Conservation (phyloP, 37 sponge, comb jelly and placozoan genomes). For the Axinella damicornis region DNA sequence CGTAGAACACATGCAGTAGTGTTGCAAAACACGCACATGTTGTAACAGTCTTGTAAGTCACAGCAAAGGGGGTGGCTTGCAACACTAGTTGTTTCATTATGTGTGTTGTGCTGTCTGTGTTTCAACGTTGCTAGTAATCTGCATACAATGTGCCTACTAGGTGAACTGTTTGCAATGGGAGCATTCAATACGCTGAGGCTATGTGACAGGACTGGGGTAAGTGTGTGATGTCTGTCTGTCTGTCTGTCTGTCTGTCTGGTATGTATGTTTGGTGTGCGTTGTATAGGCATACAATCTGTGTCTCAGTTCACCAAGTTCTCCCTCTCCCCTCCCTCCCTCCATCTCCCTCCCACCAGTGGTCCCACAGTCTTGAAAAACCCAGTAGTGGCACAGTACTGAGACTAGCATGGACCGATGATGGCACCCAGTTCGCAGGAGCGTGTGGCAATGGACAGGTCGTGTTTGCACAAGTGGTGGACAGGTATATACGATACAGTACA, state of each 20-base stretch:
- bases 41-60: no score
- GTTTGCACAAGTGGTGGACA: slow-evolving; percentile 88
- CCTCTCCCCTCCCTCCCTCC: no score
- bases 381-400: slow-evolving; percentile 76
- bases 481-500: slow-evolving; percentile 35
- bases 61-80: no score
- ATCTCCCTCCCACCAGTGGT: slow-evolving; percentile 78
- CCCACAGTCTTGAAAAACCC: slow-evolving; percentile 93
- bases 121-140: no score
- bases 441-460: slow-evolving; percentile 91
- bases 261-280: not conserved
- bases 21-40: no score
- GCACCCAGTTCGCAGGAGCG: slow-evolving; percentile 92
- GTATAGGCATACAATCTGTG: not conserved
- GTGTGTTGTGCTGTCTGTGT: no score
- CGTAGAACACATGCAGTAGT: no score
- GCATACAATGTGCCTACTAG: slow-evolving; percentile 5
- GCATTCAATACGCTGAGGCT: slow-evolving; percentile 89
- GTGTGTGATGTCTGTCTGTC: not conserved
- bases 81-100: no score
- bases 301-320: no score
- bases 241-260: not conserved
- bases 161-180: slow-evolving; percentile 94
- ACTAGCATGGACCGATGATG: slow-evolving; percentile 87
- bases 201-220: slow-evolving; percentile 95